Evolutionary conservation across 2,113 vertebrate species (phyloP).

Genomic region (Formicarius rufipectus): DNA sequence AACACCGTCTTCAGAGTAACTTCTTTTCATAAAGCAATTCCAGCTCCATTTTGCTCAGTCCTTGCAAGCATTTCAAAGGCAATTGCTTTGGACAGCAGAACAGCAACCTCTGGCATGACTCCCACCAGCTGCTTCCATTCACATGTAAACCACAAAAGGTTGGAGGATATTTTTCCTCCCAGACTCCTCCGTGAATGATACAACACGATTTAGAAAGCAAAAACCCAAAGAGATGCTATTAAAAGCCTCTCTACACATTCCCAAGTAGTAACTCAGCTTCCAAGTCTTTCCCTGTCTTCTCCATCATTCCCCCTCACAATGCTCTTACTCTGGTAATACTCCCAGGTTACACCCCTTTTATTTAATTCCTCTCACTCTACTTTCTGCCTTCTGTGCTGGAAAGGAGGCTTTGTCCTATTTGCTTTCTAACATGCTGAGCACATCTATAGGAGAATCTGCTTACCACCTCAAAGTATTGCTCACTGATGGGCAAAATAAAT

Average conservation of each 20-base stretch:
- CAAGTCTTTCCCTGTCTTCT: background rate
- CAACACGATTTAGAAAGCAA: background rate
- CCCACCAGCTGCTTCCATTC: conserved; percentile 40
- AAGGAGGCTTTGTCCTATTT: background rate
- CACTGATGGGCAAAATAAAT: background rate
- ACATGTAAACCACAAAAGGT: conserved; percentile 24
- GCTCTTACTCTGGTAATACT: background rate
- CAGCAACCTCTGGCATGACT: conserved; percentile 24
- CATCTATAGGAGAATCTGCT: background rate
- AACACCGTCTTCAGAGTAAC: background rate
- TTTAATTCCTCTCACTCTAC: background rate
- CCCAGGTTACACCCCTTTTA: background rate
- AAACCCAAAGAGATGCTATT: background rate
- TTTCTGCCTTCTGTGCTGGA: background rate
- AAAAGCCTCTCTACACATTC: background rate
- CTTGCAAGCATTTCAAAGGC: conserved; percentile 5
- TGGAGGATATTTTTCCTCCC: background rate
- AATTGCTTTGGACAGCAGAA: conserved; percentile 26
- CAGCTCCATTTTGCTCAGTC: background rate
- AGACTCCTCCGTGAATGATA: background rate
- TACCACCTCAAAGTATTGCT: background rate
- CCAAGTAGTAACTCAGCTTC: background rate
- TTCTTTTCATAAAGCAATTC: background rate
- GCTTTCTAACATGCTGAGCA: background rate
- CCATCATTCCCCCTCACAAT: background rate